Base-by-base conservation (phyloP, 2,888 invertebrate species). In the Diplolepis rosae region DNA sequence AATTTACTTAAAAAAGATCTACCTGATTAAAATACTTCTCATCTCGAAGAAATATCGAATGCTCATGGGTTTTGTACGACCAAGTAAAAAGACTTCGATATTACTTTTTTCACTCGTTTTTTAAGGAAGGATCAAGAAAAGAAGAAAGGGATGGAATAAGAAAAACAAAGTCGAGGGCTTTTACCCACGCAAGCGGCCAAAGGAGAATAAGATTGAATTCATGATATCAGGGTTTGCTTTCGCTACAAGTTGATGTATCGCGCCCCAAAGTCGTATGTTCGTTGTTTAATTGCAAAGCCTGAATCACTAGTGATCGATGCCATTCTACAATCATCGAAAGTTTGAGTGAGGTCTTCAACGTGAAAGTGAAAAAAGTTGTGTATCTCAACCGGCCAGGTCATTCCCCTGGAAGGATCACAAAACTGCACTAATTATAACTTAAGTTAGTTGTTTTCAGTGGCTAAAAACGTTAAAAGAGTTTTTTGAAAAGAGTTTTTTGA, bases 181-280 rank as follows among this genome's bases (percentile, higher is more conserved):
- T 67, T 35, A 51, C 50, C 35, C 28, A 56, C 56, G 68, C 32
- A 50, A 52, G 15, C n/a, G 48, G 42, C 13, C 65, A 50, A 48
- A 50, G 30, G 35, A 69, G 28, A 69, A 61, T 69, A 51, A 51
- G 51, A 69, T 69, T 69, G 61, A 69, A 69, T 65, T 65, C 69
- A 69, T 28, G 65, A 65, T 69, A 61, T n/a, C n/a, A n/a, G 65
- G 39, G 35, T 22, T 61, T 42, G 56, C 22, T 35, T 69, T 69
- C n/a, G 50, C 69, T 69, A 69, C 56, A 61, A 48, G 27, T 5
- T 56, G 69, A 61, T 69, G 68, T 68, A 68, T 69, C 65, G 56
- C 65, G 42, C 69, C 61, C 50, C 35, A 48, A 48, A 69, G 69
- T 65, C 22, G n/a, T 48, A 35, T 30, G 61, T 69, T 42, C 24